Evolutionary conservation across 92 coral and sea anemone species (phyloP).

Genomic region (Phenganax stokvisi): DNA sequence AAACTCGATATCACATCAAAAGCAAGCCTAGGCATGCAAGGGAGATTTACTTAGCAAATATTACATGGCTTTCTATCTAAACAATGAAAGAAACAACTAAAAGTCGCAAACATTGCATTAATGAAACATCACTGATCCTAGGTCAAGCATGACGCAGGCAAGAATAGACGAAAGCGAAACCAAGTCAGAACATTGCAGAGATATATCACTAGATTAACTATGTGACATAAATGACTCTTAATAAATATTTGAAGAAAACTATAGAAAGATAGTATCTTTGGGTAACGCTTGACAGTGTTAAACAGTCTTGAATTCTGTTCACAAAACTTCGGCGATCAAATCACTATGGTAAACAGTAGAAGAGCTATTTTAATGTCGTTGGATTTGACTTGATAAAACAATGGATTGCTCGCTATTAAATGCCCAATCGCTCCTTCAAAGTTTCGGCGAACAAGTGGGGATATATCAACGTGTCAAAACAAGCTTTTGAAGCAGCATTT

Average conservation of each 20-base stretch:
- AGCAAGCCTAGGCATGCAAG: too few species aligned
- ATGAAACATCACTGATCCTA: background rate
- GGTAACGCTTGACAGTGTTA: background rate
- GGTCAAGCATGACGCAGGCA: background rate
- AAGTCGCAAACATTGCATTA: background rate
- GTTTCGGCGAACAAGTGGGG: too few species aligned
- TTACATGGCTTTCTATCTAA: background rate
- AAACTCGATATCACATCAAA: too few species aligned
- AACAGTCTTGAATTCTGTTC: too few species aligned
- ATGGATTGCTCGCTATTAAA: too few species aligned
- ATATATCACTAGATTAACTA: background rate
- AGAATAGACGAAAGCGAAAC: background rate
- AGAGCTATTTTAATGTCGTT: too few species aligned
- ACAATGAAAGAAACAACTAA: background rate
- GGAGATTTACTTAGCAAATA: background rate
- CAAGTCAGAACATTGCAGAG: background rate
- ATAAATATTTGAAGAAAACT: background rate
- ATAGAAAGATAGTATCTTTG: background rate
- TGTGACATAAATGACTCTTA: background rate
- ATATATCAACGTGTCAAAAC: too few species aligned
- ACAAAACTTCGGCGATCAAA: background rate
- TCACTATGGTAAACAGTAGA: background rate
- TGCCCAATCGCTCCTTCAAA: too few species aligned
- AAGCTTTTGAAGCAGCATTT: too few species aligned
- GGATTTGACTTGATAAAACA: too few species aligned